Conservation (phyloP, 2,888 invertebrate species). For the Taphrorychus bicolor region DNA sequence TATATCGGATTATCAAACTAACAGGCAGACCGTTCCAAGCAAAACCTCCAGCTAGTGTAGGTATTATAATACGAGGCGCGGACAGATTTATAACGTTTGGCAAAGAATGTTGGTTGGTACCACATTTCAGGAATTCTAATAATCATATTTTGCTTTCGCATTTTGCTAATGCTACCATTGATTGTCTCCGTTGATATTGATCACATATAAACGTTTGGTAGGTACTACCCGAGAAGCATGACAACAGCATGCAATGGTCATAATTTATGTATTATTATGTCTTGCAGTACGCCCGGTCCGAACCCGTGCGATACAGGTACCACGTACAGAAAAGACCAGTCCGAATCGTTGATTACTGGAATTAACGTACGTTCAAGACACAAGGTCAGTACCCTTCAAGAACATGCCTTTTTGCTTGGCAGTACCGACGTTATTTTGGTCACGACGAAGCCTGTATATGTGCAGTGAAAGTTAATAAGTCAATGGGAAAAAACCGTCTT, state of each 20-base stretch:
- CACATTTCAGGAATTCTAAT: no score
- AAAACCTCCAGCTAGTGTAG: not conserved
- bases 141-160: no score
- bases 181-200: no score
- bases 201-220: no score
- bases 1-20: not conserved
- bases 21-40: not conserved
- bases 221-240: no score
- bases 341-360: slow-evolving; percentile 23
- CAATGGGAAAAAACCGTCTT: slow-evolving; percentile 6
- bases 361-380: slow-evolving; percentile 31
- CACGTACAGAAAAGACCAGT: not conserved
- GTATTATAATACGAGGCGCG: not conserved
- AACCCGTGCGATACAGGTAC: no score
- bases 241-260: no score
- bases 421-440: slow-evolving; percentile 5
- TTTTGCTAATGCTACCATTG: no score
- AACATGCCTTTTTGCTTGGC: slow-evolving; percentile 2
- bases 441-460: slow-evolving; percentile 3
- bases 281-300: no score
- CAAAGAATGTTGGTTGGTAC: no score
- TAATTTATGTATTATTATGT: no score
- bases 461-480: slow-evolving; percentile 14
- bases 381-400: slow-evolving; percentile 36
- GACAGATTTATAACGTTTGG: not conserved